Evolutionary conservation across 2,888 invertebrate genomes (phyloP), one percentile per base, ranked within the genome.

Genomic region (Limnephilus auricula): DNA sequence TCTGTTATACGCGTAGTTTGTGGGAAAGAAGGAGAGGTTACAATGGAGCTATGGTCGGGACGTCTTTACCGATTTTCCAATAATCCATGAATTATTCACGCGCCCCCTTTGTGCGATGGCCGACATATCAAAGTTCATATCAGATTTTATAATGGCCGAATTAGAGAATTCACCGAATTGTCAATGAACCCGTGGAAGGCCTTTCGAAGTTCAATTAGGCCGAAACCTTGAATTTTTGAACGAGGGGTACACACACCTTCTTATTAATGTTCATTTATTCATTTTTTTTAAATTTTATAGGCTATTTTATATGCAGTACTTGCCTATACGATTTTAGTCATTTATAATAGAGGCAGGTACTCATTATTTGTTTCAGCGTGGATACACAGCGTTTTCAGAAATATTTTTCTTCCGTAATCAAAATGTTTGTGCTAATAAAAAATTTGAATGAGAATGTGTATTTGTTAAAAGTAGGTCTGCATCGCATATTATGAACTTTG

Each of bases 21-120:
- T 25, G 65, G 25, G 65, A 65, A 65, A 65, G 65, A 65, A n/a
- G 65, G 65, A 65, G 65, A 65, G 25, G 25, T 65, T 65, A 25
- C 25, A n/a, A 65, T 6, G 65, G 65, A 65, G 65, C 18, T 65
- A 2, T 65, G 9, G 65, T 25, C 25, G 65, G 65, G 25, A n/a
- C 25, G 65, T n/a, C 65, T 65, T 65, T 25, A 78, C 79, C 89
- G 85, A 86, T 89, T 92, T 92, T 89, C 92, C 89, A 89, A 90
- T 89, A 86, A 91, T 31, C 90, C 79, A 89, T 92, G 92, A 92
- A 92, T 92, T 86, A 92, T 92, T 92, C 92, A 92, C 79, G 80
- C 84, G 90, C 82, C 30, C 45, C 80, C 92, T 91, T 92, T 92
- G 92, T 89, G 88, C 86, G 25, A 32, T 78, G 83, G 18, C 50